Percentiles rank a stretch among this genome's conserved stretches.
phyloP scores from a whole-genome alignment of 2,888 invertebrate species.

The Coelinius sp. region DNA sequence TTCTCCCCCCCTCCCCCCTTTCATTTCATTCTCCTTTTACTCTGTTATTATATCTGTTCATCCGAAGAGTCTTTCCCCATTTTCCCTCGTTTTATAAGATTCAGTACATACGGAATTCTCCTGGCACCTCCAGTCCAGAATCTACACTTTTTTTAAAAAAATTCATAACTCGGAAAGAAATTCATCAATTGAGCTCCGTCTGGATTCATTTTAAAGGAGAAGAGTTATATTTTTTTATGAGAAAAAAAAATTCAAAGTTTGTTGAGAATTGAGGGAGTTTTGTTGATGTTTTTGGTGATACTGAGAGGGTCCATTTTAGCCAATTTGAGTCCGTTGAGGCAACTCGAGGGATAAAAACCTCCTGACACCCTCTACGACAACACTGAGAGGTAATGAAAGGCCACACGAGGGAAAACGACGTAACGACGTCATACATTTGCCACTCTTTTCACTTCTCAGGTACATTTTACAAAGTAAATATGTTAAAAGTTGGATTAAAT shows the following conservation, averaged over 20 bases:
- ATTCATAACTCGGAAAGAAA: too few species aligned
- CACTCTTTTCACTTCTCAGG: background rate
- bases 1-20: background rate
- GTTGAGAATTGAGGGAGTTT: too few species aligned
- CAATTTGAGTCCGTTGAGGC: too few species aligned
- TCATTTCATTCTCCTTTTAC: background rate
- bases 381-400: slow-evolving; percentile 5
- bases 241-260: too few species aligned
- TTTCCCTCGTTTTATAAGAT: background rate
- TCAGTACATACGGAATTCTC: too few species aligned
- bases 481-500: background rate
- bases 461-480: background rate
- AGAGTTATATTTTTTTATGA: too few species aligned
- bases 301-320: too few species aligned
- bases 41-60: background rate
- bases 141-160: too few species aligned
- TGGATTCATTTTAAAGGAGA: too few species aligned
- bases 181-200: too few species aligned
- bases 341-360: background rate
- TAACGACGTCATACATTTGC: background rate
- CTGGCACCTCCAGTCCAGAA: too few species aligned
- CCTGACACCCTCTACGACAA: slow-evolving; percentile 5
- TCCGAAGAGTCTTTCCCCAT: background rate
- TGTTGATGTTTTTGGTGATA: too few species aligned
- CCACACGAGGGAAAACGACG: background rate